Evolutionary conservation across 2,888 invertebrate genomes (phyloP).

Genomic region (Blastobasis lacticolella): DNA sequence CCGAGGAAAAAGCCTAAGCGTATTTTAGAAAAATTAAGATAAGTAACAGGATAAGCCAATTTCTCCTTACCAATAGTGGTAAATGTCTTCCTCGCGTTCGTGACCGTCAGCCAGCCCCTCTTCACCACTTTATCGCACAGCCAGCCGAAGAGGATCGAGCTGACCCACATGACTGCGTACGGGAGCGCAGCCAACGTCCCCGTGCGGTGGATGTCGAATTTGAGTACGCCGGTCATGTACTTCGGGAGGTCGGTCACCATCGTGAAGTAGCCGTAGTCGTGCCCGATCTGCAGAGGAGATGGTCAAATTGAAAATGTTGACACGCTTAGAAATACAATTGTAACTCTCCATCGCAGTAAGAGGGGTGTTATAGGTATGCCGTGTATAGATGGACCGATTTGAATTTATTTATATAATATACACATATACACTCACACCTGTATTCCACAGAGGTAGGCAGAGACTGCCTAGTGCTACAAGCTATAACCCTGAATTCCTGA

Average conservation of each 20-base stretch:
- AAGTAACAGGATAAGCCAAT: no score
- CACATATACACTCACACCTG: no score
- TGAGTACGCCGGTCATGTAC: conserved; percentile 79
- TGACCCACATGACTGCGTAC: conserved; percentile 79
- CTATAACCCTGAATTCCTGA: no score
- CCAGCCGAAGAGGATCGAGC: conserved; percentile 77
- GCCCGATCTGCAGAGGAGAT: conserved; percentile 63
- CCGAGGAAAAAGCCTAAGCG: no score
- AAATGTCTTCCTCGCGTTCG: conserved; percentile 76
- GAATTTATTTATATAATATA: no score
- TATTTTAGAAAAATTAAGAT: no score
- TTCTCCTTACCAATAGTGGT: conserved; percentile 77
- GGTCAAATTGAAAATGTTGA: background rate
- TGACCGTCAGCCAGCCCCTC: conserved; percentile 69
- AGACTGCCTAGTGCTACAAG: no score
- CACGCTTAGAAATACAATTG: no score
- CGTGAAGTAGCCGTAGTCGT: conserved; percentile 82
- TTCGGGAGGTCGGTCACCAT: conserved; percentile 82
- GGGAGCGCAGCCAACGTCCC: conserved; percentile 78
- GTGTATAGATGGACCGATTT: no score
- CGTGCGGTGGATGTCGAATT: conserved; percentile 77
- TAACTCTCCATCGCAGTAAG: no score
- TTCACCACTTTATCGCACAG: conserved; percentile 80
- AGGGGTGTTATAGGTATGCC: no score
- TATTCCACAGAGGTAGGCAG: no score